Conservation (phyloP, 2,797 vertebrate genomes). For the Gymnopithys bicolor region DNA sequence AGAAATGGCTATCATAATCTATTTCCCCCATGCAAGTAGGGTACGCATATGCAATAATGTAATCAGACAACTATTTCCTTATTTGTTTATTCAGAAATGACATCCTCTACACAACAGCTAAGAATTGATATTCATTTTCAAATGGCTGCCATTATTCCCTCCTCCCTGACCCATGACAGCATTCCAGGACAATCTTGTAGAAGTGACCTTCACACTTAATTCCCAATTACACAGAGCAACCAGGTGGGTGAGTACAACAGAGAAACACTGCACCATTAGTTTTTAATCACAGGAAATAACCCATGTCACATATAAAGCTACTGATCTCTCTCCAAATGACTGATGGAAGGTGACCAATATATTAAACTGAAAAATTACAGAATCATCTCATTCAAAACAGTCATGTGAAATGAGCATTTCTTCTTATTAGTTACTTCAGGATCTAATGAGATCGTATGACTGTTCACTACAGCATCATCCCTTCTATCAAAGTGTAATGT, state of each 20-base stretch:
- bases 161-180: not conserved
- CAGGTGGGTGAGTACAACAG: not conserved
- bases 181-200: not conserved
- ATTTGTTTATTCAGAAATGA: not conserved
- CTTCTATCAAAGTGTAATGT: not conserved
- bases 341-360: not conserved
- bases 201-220: not conserved
- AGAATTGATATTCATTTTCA: not conserved
- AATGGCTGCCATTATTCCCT: not conserved
- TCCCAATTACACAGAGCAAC: not conserved
- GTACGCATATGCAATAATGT: not conserved
- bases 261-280: not conserved
- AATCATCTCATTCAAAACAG: not conserved
- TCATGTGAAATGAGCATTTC: not conserved
- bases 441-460: not conserved
- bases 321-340: not conserved
- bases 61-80: not conserved
- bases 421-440: not conserved
- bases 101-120: not conserved
- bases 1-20: not conserved
- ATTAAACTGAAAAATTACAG: not conserved
- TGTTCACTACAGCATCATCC: not conserved
- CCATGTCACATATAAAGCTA: not conserved
- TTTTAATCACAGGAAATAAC: slow-evolving; percentile 10
- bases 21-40: not conserved